Base-by-base conservation (phyloP, 2,888 invertebrate species). In the Andrena praecox region DNA sequence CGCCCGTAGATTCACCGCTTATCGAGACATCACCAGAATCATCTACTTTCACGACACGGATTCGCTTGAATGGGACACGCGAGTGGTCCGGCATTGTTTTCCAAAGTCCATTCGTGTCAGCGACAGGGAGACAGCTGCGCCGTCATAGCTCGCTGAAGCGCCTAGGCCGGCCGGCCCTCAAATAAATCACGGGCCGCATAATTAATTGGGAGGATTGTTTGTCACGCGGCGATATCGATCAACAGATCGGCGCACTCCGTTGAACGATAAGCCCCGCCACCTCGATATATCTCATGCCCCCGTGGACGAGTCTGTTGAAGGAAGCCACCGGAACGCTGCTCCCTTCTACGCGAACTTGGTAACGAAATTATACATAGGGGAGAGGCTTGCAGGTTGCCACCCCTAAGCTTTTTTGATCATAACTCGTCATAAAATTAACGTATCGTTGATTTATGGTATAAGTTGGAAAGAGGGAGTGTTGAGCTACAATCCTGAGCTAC, bases 171-270 rank as follows among this genome's bases (percentile, higher is more conserved):
- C 73, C 71, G 77, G 42, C 66, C 59, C 87, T 88, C 87, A 64
- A 89, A 88, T 89, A 87, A 89, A 89, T 89, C 87, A 89, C 82
- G 75, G 68, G 78, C n/a, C 64, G 85, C 88, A 89, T 90, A 90
- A 90, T 90, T 90, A 90, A 90, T 87, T 86, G 85, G 86, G 64
- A 75, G 76, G 85, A 89, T 90, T 88, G 88, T 88, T 89, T 85
- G 85, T 82, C 87, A 76, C 78, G 67, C 67, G 63, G 82, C 78
- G 78, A 80, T 90, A 86, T 89, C 89, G 84, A 86, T 82, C 82
- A 80, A 85, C 85, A 85, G 76, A 54, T 71, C 48, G 79, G 73
- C 71, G 69, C 78, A 63, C 42, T 76, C 54, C 69, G 52, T 63
- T 66, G 68, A 64, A 76, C 64, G 82, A 62, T 81, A 78, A 84